Conservation (phyloP, 2,888 invertebrate genomes). For the Drosophila birchii region DNA sequence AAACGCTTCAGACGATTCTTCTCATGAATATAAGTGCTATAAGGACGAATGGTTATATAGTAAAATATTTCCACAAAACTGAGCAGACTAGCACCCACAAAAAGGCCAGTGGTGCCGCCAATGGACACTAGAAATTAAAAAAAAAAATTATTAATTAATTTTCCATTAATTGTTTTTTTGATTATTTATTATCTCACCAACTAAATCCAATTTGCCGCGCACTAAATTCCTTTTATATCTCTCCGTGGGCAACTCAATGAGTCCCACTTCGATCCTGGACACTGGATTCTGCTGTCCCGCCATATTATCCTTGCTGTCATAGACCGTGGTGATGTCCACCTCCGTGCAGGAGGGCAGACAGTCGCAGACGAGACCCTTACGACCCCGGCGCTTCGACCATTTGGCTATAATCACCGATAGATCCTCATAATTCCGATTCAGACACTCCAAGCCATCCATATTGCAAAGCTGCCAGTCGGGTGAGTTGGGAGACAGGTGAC, state of each 20-base stretch:
- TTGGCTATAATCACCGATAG: conserved; percentile 88
- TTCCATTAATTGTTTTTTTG: not conserved
- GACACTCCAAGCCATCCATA: conserved; percentile 88
- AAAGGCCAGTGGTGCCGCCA: conserved; percentile 88
- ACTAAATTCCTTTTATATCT: conserved; percentile 90
- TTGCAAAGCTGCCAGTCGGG: conserved; percentile 86
- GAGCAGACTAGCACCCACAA: conserved; percentile 88
- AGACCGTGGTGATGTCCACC: conserved; percentile 88
- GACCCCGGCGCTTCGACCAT: conserved; percentile 86
- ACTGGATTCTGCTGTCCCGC: conserved; percentile 73
- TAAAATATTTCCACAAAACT: conserved; percentile 88
- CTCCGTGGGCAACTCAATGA: conserved; percentile 89
- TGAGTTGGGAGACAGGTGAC: conserved; percentile 89
- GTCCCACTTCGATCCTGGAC: conserved; percentile 87
- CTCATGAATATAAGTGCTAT: conserved; percentile 72
- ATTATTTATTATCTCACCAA: conserved; percentile 86
- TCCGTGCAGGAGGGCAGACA: conserved; percentile 90
- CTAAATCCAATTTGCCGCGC: conserved; percentile 89
- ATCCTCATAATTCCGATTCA: conserved; percentile 87
- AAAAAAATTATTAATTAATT: too few species aligned
- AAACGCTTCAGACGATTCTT: conserved; percentile 54
- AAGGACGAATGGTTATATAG: conserved; percentile 86
- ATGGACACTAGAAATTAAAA: conserved; percentile 86
- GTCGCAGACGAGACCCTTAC: conserved; percentile 88
- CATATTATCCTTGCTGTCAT: conserved; percentile 83